These are phyloP conservation scores for Melanargia galathea DNA, from an alignment of 2,888 invertebrate species.

Conservation along the genomic window DNA sequence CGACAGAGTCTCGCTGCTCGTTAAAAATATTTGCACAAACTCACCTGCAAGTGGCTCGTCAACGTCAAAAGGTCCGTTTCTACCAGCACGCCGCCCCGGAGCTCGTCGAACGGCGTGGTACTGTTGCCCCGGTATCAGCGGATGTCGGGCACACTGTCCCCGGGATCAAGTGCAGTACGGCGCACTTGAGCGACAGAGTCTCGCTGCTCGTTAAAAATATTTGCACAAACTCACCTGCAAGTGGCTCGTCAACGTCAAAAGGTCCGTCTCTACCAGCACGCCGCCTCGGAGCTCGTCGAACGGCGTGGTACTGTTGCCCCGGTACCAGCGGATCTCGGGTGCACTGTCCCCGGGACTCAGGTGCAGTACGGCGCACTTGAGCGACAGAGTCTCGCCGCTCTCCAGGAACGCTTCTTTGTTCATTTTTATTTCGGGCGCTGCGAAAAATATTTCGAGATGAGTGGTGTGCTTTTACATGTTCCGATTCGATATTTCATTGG, in stretches of 20 bases:
- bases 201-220: no score
- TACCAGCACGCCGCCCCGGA: slow-evolving; percentile 76
- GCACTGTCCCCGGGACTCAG: slow-evolving; percentile 56
- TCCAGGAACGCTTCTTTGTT: slow-evolving; percentile 73
- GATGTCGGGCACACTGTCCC: slow-evolving; percentile 57
- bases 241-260: slow-evolving; percentile 67
- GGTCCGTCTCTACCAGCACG: slow-evolving; percentile 72
- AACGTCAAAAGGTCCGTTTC: slow-evolving; percentile 71
- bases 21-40: no score
- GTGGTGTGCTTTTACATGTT: background rate
- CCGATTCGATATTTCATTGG: slow-evolving; percentile 6
- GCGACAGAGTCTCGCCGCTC: slow-evolving; percentile 70
- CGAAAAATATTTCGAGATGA: slow-evolving; percentile 31
- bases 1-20: slow-evolving; percentile 70
- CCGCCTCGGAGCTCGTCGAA: slow-evolving; percentile 77
- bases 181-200: slow-evolving; percentile 71
- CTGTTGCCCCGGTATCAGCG: slow-evolving; percentile 69
- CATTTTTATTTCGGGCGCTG: slow-evolving; percentile 72
- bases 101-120: slow-evolving; percentile 62
- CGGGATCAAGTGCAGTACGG: slow-evolving; percentile 62
- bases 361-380: slow-evolving; percentile 69
- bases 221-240: slow-evolving; percentile 64
- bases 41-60: slow-evolving; percentile 72
- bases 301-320: slow-evolving; percentile 59
- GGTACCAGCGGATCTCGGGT: slow-evolving; percentile 68